phyloP scores from a whole-genome alignment of 2,797 vertebrate species.

The Mastacembelus armatus region DNA sequence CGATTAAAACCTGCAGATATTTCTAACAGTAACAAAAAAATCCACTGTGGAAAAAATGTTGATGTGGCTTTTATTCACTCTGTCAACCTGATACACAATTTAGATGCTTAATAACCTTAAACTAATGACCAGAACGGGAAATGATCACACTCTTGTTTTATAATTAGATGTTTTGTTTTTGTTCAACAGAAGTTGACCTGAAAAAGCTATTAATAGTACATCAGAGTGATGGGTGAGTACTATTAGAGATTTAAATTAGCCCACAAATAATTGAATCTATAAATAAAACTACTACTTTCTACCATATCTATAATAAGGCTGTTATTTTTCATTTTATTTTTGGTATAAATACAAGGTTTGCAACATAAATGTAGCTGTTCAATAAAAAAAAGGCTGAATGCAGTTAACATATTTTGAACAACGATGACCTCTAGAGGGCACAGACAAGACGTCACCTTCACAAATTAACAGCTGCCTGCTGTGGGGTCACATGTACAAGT shows the following conservation, averaged over 20 bases:
- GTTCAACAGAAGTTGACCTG: no score
- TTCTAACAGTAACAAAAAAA: neutral
- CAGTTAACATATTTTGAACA: neutral
- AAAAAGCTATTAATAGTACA: no score
- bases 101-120: neutral
- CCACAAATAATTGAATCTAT: neutral
- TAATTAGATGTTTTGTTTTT: no score
- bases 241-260: no score
- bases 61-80: neutral
- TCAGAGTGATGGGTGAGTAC: no score
- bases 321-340: neutral
- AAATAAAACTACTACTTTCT: no score
- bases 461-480: slow-evolving; percentile 31
- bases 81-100: neutral
- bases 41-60: neutral
- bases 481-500: slow-evolving; percentile 61
- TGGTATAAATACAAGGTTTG: neutral
- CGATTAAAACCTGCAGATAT: neutral
- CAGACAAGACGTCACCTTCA: slow-evolving; percentile 20
- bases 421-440: slow-evolving; percentile 61
- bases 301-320: neutral
- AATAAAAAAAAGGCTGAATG: neutral
- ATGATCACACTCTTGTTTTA: no score
- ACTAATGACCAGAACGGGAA: neutral
- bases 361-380: neutral